Evolutionary conservation across 1,140 invertebrate genomes (phyloP).

Genomic region (Homarus americanus): DNA sequence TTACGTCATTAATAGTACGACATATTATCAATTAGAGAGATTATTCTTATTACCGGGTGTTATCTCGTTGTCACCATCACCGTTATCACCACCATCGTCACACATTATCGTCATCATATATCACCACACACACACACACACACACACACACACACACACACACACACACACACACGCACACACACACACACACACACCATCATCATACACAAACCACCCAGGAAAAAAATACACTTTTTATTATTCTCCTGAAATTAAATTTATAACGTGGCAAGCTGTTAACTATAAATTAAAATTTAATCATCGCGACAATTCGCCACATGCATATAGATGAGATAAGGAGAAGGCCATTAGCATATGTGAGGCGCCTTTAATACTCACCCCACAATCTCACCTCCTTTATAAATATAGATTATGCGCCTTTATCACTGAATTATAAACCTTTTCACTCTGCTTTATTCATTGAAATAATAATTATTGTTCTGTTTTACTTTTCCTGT

Average conservation of each 20-base stretch:
- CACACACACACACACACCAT: not conserved
- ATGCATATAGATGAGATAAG: slow-evolving; percentile 58
- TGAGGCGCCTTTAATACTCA: not conserved
- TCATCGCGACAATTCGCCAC: slow-evolving; percentile 55
- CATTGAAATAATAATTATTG: too few species aligned
- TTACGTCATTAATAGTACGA: too few species aligned
- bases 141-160: not conserved
- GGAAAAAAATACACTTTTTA: not conserved
- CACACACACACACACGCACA: not conserved
- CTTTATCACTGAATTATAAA: not conserved
- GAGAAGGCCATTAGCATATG: slow-evolving; percentile 39
- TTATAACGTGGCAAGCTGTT: slow-evolving; percentile 49
- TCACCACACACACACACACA: not conserved
- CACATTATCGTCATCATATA: not conserved
- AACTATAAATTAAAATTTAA: slow-evolving; percentile 59
- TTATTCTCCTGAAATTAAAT: slow-evolving; percentile 12
- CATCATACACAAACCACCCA: not conserved
- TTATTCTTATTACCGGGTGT: too few species aligned
- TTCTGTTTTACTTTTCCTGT: too few species aligned
- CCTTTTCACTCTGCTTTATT: too few species aligned
- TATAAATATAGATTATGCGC: not conserved
- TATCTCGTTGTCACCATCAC: not conserved
- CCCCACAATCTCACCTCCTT: not conserved
- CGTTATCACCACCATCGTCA: not conserved
- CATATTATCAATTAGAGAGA: too few species aligned